Evolutionary conservation across 2,797 vertebrate genomes (phyloP).

Genomic region (Esox masquinongy): DNA sequence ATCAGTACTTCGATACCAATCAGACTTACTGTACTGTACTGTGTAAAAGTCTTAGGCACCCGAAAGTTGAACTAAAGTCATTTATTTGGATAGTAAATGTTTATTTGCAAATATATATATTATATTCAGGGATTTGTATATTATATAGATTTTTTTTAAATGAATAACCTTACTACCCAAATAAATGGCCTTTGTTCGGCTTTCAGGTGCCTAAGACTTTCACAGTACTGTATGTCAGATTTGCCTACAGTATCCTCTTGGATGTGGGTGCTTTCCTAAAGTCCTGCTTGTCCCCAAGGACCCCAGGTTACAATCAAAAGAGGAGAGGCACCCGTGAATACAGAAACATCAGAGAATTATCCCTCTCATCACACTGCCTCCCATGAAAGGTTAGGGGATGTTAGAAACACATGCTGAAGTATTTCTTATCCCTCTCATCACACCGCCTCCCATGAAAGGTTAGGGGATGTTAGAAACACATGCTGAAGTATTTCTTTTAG

Average conservation of each 20-base stretch:
- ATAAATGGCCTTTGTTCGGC: no score
- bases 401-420: background rate
- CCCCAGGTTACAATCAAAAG: background rate
- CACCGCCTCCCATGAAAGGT: background rate
- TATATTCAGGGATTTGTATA: no score
- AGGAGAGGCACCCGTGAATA: background rate
- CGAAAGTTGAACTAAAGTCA: no score
- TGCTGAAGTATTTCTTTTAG: background rate
- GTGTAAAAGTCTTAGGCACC: background rate
- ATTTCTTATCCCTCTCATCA: background rate
- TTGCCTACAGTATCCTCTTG: background rate
- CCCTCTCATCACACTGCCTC: background rate
- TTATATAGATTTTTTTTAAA: no score
- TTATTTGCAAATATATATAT: no score
- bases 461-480: background rate
- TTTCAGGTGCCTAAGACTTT: no score
- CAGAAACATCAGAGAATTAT: conserved; percentile 2
- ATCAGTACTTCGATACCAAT: background rate
- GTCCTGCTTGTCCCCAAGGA: no score
- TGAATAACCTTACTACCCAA: no score
- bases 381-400: background rate
- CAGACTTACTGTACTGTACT: background rate
- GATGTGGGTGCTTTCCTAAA: background rate
- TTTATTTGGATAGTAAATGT: no score
- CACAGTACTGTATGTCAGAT: no score